phyloP scores from a whole-genome alignment of 2,113 vertebrate species.

The Paratilapia polleni region DNA sequence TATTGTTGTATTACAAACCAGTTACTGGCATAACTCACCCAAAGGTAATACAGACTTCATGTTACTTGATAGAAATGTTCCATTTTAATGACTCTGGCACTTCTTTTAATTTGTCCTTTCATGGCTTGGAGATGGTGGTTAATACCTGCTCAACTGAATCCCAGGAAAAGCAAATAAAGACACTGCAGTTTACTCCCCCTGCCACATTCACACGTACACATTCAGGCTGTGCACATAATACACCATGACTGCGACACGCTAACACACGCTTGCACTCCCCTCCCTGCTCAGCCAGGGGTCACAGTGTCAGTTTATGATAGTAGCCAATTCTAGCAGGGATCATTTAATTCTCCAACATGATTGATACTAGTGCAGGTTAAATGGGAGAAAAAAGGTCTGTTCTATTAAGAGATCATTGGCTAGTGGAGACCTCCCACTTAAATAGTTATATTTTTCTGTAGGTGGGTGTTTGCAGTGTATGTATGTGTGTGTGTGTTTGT shows the following conservation, averaged over 20 bases:
- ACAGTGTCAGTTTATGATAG: slow-evolving; percentile 96
- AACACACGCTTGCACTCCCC: slow-evolving; percentile 26
- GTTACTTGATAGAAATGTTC: slow-evolving; percentile 90
- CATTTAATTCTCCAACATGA: slow-evolving; percentile 97
- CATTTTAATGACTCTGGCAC: slow-evolving; percentile 89
- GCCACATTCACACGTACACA: slow-evolving; percentile 7
- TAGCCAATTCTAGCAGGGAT: slow-evolving; percentile 95
- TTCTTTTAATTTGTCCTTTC: slow-evolving; percentile 94
- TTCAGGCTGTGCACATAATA: not conserved
- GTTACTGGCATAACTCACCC: slow-evolving; percentile 86
- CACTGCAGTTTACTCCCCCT: slow-evolving; percentile 74
- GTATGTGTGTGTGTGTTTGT: slow-evolving; percentile 26
- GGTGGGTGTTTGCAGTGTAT: slow-evolving; percentile 47
- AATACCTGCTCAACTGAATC: slow-evolving; percentile 97
- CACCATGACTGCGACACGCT: slow-evolving; percentile 37
- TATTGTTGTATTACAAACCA: not conserved
- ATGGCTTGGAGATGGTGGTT: slow-evolving; percentile 93
- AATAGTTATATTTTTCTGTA: slow-evolving; percentile 80
- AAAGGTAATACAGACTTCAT: slow-evolving; percentile 89
- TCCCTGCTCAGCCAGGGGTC: slow-evolving; percentile 81
- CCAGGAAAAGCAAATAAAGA: slow-evolving; percentile 94
- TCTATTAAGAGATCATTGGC: slow-evolving; percentile 97
- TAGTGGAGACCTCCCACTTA: slow-evolving; percentile 98
- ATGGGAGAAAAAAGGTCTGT: slow-evolving; percentile 91
- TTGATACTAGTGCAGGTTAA: slow-evolving; percentile 93